Evolutionary conservation across 2,113 vertebrate genomes (phyloP).

Genomic region (Anser brachyrhynchus): DNA sequence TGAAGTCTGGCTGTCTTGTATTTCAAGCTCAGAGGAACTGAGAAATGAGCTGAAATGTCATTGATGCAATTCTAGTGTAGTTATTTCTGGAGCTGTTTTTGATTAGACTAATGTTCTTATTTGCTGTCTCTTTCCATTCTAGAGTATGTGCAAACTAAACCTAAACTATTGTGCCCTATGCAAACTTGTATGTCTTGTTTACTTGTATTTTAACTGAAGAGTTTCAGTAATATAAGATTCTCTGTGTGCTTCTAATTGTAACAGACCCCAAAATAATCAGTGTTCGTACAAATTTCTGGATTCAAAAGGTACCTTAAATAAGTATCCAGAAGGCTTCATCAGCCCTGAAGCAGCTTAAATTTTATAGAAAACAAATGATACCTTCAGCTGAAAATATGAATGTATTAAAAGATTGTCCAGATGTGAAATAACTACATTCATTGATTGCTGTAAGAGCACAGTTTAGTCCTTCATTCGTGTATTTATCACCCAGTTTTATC

Average conservation of each 20-base stretch:
- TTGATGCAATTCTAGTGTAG: background rate
- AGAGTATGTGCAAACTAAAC: background rate
- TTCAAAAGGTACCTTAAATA: background rate
- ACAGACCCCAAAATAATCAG: background rate
- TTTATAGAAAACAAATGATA: background rate
- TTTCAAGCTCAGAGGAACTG: background rate
- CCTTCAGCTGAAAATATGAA: background rate
- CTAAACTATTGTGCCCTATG: background rate
- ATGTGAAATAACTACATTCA: background rate
- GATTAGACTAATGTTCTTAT: background rate
- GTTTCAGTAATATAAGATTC: background rate
- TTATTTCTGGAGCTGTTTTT: background rate
- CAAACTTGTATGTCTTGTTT: background rate
- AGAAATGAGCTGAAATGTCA: background rate
- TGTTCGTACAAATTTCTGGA: background rate
- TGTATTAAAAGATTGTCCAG: background rate
- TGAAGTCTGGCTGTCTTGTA: background rate
- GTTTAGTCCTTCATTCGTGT: background rate
- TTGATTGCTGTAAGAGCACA: background rate
- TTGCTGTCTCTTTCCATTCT: background rate
- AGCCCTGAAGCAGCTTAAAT: background rate
- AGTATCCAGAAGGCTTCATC: background rate
- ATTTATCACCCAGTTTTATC: background rate
- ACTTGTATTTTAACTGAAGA: background rate
- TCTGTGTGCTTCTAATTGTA: background rate